phyloP scores from a whole-genome alignment of 2,888 invertebrate genomes.

The Cryptus viduatorius region DNA sequence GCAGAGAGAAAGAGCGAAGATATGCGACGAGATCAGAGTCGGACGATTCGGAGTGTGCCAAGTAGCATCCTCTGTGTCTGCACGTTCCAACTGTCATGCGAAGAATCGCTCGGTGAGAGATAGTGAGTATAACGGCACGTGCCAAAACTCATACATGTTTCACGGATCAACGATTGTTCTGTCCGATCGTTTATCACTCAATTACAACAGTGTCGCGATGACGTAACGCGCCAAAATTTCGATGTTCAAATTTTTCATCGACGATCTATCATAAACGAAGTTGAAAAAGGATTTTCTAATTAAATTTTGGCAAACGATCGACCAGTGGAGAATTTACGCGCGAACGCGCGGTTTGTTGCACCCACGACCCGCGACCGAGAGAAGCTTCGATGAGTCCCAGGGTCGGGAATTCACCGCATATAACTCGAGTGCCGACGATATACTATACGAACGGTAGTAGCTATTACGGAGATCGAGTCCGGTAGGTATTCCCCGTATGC shows the following conservation, averaged over 20 bases:
- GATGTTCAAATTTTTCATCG: background rate
- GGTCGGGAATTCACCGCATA: slow-evolving; percentile 24
- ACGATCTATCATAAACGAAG: background rate
- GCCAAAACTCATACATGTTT: slow-evolving; percentile 54
- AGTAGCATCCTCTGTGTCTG: background rate
- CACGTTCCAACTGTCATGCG: background rate
- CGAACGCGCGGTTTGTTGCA: slow-evolving; percentile 25
- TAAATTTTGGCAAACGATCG: slow-evolving; percentile 24
- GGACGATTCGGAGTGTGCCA: background rate
- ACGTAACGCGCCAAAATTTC: background rate
- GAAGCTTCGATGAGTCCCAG: slow-evolving; percentile 16
- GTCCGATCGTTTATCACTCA: slow-evolving; percentile 51
- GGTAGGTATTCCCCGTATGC: slow-evolving; percentile 22
- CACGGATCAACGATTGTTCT: slow-evolving; percentile 41
- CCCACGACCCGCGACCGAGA: slow-evolving; percentile 34
- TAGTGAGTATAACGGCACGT: slow-evolving; percentile 39
- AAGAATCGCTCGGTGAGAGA: background rate
- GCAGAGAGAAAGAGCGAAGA: background rate
- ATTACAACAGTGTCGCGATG: slow-evolving; percentile 48
- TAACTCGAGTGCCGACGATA: background rate
- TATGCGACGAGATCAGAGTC: background rate
- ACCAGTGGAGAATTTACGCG: background rate
- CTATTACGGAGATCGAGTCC: slow-evolving; percentile 12
- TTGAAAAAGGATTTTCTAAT: background rate
- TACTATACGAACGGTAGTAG: background rate